Evolutionary conservation across 2,888 invertebrate species (phyloP), one percentile per base, ranked within the genome.

Genomic region (Tuta absoluta): DNA sequence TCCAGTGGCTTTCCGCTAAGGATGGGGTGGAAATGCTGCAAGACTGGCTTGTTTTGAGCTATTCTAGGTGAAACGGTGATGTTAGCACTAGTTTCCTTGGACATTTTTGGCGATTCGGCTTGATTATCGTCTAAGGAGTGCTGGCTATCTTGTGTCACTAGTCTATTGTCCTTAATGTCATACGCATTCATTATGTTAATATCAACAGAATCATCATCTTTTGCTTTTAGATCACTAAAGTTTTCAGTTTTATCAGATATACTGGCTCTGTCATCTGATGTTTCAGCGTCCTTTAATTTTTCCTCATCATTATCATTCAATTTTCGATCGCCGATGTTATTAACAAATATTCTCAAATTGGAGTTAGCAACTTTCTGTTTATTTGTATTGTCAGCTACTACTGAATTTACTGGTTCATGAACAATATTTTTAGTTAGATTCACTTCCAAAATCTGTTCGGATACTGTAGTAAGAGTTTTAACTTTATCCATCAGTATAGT

Each of bases 401-500:
- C 45, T 45, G 45, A 5, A 45, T 45, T 45, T 45, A 17, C 45
- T 17, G n/a, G 17, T 45, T n/a, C 17, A 7, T 45, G n/a, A 1
- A 45, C 3, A 45, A 45, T 17, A 45, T 17, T 45, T 2, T 45
- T 17, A 45, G 45, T 17, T 3, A 17, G 1, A 17, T 17, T 45
- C n/a, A 45, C 8, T n/a, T 45, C 45, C 17, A 17, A 17, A 45
- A 45, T n/a, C 17, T 45, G 45, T n/a, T 45, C 45, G 4, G 45
- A 17, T 45, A 45, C n/a, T 45, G 45, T 77, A 21, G 89, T 76
- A 56, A 87, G 69, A 12, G 84, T 79, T 58, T 87, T 91, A 1
- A 92, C 90, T 74, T 86, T 91, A 69, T 93, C 93, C 75, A 92
- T 87, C 5, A 93, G 78, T 66, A 93, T 93, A 19, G 92, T 92